Evolutionary conservation across 1,140 invertebrate species (phyloP), one percentile per base, ranked within the genome.

Genomic region (Maconellicoccus hirsutus): DNA sequence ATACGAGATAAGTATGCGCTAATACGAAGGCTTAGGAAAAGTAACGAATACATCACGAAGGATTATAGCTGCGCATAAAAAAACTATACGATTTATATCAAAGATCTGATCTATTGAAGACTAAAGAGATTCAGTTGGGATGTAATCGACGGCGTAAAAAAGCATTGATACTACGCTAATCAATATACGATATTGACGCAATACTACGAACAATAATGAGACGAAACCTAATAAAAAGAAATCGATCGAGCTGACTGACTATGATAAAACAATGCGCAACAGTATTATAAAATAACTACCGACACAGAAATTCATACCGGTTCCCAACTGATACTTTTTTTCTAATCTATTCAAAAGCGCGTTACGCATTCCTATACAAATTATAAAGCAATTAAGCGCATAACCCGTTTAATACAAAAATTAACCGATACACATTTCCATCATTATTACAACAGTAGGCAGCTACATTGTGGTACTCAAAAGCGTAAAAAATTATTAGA

Each of bases 331-430:
- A 25, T 66, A 66, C 61, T 12, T 23, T 66, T 66, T 66, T 26
- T 66, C 22, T 23, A 23, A 25, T 25, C 61, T 66, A 23, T 66
- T 66, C 10, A 66, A 26, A 66, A 66, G 22, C 19, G 29, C 61
- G 61, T 66, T 66, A 66, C 61, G 61, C 61, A 66, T 66, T 66
- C 61, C 61, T 66, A 25, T 66, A 66, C 61, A 66, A 66, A 66
- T 66, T 66, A 66, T 23, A 66, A 66, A 66, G 22, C 61, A 66
- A 66, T 66, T 66, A 66, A 66, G 22, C 22, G 21, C 61, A 25
- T 25, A 66, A 66, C 25, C 61, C 61, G 61, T 66, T 26, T 23
- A 23, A 66, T 25, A 3, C 10, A 66, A 66, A 66, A 66, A 66
- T 66, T 66, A 66, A 25, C 61, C 42, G 42, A 52, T 16, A 52